These are phyloP conservation scores for Caenorhabditis sulstoni DNA, from an alignment of 2,888 invertebrate species.

Conservation along the genomic window DNA sequence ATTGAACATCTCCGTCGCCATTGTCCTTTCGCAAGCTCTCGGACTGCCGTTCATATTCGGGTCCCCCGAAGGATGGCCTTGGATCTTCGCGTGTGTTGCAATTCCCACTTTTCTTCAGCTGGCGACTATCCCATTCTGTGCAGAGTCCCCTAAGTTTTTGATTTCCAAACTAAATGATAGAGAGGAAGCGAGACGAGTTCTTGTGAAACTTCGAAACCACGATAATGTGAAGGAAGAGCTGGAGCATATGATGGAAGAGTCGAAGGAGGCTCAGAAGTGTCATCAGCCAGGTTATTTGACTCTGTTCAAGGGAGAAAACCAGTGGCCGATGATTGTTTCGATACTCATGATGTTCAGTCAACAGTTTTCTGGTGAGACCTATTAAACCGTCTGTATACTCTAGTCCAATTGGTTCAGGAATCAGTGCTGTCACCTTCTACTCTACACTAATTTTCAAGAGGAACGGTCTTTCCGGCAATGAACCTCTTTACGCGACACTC, in stretches of 20 bases:
- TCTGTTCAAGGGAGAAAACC: constrained; percentile 82
- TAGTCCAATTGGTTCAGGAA: constrained; percentile 41
- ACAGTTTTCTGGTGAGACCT: constrained; percentile 87
- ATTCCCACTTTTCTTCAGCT: constrained; percentile 87
- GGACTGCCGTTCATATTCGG: constrained; percentile 87
- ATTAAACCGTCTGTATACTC: background rate
- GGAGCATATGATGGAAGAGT: constrained; percentile 46
- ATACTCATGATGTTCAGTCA: constrained; percentile 90
- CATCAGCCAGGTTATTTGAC: constrained; percentile 31
- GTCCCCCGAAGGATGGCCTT: constrained; percentile 86
- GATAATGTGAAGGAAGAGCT: constrained; percentile 45
- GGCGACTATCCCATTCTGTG: constrained; percentile 87
- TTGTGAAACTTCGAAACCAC: constrained; percentile 30
- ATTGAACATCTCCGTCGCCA: constrained; percentile 90
- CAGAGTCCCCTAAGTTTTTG: constrained; percentile 87
- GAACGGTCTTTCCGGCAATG: constrained; percentile 85
- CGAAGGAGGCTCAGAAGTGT: constrained; percentile 16
- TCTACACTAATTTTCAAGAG: constrained; percentile 88
- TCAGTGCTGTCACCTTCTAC: constrained; percentile 83
- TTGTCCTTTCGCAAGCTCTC: constrained; percentile 86
- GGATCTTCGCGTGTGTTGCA: constrained; percentile 85
- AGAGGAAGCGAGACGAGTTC: constrained; percentile 49
- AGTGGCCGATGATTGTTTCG: constrained; percentile 88
- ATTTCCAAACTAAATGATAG: constrained; percentile 81
- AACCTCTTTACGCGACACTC: constrained; percentile 88